Conservation (phyloP, 1,140 invertebrate species). For the Vollenhovia emeryi region DNA sequence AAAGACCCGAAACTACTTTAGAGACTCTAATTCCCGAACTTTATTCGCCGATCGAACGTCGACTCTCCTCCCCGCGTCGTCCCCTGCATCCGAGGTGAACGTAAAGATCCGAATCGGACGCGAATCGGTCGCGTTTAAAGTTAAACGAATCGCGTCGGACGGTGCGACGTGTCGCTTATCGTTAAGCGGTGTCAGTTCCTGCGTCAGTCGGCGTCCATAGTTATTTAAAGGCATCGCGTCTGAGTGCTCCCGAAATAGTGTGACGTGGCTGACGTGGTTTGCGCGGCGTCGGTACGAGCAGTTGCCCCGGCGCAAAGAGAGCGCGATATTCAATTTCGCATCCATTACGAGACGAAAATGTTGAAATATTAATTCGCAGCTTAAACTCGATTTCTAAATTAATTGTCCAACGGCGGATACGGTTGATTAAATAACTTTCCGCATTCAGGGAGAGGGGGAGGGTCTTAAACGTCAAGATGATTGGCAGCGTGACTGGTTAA, state of each 20-base stretch:
- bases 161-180: conserved; percentile 48
- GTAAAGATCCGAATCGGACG: background rate
- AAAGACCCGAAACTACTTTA: background rate
- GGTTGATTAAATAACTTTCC: background rate
- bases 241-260: conserved; percentile 61
- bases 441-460: no score
- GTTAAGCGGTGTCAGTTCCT: conserved; percentile 60
- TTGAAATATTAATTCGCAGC: background rate
- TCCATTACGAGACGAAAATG: conserved; percentile 12
- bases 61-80: background rate
- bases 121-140: background rate
- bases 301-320: conserved; percentile 32
- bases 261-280: conserved; percentile 44
- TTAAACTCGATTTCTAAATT: background rate
- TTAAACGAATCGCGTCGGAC: conserved; percentile 27
- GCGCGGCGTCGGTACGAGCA: conserved; percentile 20
- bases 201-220: conserved; percentile 63
- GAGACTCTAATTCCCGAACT: background rate
- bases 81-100: background rate
- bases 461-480: conserved; percentile 5
- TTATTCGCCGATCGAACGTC: background rate
- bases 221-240: conserved; percentile 69
- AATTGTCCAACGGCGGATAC: background rate
- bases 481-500: background rate
- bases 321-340: conserved; percentile 42